Evolutionary conservation across 2,113 vertebrate genomes (phyloP), one percentile per base, ranked within the genome.

Genomic region (Ursus arctos): DNA sequence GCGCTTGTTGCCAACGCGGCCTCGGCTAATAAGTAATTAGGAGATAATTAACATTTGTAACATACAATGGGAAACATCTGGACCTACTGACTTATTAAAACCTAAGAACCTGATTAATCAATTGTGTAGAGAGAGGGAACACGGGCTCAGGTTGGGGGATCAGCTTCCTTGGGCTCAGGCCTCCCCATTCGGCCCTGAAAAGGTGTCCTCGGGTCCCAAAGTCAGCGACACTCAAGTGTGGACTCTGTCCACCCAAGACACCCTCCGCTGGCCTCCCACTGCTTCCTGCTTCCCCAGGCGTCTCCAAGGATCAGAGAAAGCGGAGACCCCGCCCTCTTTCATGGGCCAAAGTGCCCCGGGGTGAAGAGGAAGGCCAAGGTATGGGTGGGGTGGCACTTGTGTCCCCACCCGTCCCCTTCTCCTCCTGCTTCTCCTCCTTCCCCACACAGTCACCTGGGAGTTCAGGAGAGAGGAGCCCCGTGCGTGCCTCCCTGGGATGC

Each of bases 21-120:
- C 96, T 79, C 16, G 1, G 82, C 97, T 98, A 97, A 96, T 96
- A 97, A 97, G 97, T 98, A 97, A 99, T 99, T 98, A 99, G 98
- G 87, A 98, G 97, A 95, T 98, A 98, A 99, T 98, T 98, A 98
- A 98, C 98, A 98, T 98, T 98, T 98, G 98, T 98, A 98, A 97
- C 92, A 80, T 98, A 98, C 98, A 98, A 95, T 86, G 40, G 96
- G 97, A 98, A 98, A 98, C 98, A 99, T 98, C 98, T 99, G 98
- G 98, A 98, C 97, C 97, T 80, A 61, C 80, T 92, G 96, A 98
- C 0, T 0, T 94, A 94, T 4, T 53, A 98, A 96, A 98, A 65
- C 87, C 94, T 89, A 81, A 3, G 2, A 74, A 81, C 80, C 96
- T 95, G 96, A 98, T 97, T 93, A 85, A 98, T 83, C 88, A 94